Evolutionary conservation across 2,797 vertebrate genomes (phyloP), one percentile per base, ranked within the genome.

Genomic region (Fringilla coelebs): DNA sequence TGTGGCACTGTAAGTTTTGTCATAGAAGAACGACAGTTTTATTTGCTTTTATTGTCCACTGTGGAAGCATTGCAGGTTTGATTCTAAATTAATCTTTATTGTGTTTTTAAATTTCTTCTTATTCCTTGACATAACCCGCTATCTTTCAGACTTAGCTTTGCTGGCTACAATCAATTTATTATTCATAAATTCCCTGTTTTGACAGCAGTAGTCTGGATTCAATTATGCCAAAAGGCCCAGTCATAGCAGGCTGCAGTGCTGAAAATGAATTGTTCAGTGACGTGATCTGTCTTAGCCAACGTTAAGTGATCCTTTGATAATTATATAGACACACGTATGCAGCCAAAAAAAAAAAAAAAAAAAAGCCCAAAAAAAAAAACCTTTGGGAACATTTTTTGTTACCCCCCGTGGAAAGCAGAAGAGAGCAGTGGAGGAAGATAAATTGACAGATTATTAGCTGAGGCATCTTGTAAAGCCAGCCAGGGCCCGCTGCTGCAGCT

Each of bases 181-280:
- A 96, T 97, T 97, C 94, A 95, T 97, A 96, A 97, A 96, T 96
- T 98, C 96, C 95, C 91, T 93, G 90, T 96, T 97, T 96, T 97
- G 97, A 97, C 97, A 97, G 96, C 95, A 93, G 94, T 96, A 97
- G 94, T 92, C 95, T 92, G 94, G 94, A 97, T 97, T 96, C 96
- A 97, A 96, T 96, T 97, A 94, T 96, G 85, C 94, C 87, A 74
- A 96, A 96, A 96, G 91, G 89, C 94, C 95, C 80, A 79, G 84
- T 88, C 93, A 58, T 94, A 89, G 49, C 93, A 84, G 85, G 96
- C 95, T 96, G 92, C 36, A 26, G 90, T 71, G 87, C 22, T 82
- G 88, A 68, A 96, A 97, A 97, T 96, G 91, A 97, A 95, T 96
- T 96, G 95, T 74, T 97, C 97, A 77, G 17, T 61, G 82, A 86